Percentiles rank a stretch among this genome's conserved stretches.
These are phyloP conservation scores for Poecilia gillii DNA, from an alignment of 2,797 vertebrate genomes.

Conservation along the genomic window DNA sequence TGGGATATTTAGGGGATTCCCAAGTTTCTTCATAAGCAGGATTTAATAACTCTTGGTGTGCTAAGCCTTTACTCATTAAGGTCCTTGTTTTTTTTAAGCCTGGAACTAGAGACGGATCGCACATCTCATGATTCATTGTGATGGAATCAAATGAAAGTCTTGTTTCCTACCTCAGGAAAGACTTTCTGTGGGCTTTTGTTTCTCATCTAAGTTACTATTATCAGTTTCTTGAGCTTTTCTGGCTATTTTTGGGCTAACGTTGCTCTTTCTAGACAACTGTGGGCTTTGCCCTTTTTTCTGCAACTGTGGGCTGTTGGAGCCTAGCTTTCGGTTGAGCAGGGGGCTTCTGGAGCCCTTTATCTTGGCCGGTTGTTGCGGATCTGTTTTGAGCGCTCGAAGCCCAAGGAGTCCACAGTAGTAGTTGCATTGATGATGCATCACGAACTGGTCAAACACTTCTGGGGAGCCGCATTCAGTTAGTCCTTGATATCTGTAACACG, in stretches of 20 bases:
- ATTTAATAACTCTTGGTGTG: constrained; percentile 21
- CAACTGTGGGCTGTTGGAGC: constrained; percentile 91
- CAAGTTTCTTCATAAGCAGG: constrained; percentile 48
- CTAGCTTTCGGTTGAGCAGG: constrained; percentile 83
- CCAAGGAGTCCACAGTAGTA: constrained; percentile 89
- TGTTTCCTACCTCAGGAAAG: constrained; percentile 79
- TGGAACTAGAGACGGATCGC: constrained; percentile 41
- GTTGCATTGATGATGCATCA: constrained; percentile 88
- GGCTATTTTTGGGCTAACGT: constrained; percentile 81
- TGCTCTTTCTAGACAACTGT: constrained; percentile 82
- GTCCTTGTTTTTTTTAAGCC: constrained; percentile 42
- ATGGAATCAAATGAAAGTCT: constrained; percentile 15
- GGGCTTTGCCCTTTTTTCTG: constrained; percentile 90
- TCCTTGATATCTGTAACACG: constrained; percentile 91
- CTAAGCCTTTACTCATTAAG: constrained; percentile 19
- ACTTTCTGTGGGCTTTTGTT: constrained; percentile 73
- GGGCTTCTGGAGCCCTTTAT: constrained; percentile 92
- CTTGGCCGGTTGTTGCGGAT: constrained; percentile 83
- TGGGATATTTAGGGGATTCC: constrained; percentile 45
- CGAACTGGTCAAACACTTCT: constrained; percentile 89
- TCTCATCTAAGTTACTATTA: constrained; percentile 68
- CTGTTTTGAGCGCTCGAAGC: constrained; percentile 84
- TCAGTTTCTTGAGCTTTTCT: constrained; percentile 79
- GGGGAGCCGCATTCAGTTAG: constrained; percentile 89
- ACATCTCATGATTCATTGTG: constrained; percentile 14